Base-by-base conservation (phyloP, 2,113 vertebrate genomes). In the Perccottus glenii region DNA sequence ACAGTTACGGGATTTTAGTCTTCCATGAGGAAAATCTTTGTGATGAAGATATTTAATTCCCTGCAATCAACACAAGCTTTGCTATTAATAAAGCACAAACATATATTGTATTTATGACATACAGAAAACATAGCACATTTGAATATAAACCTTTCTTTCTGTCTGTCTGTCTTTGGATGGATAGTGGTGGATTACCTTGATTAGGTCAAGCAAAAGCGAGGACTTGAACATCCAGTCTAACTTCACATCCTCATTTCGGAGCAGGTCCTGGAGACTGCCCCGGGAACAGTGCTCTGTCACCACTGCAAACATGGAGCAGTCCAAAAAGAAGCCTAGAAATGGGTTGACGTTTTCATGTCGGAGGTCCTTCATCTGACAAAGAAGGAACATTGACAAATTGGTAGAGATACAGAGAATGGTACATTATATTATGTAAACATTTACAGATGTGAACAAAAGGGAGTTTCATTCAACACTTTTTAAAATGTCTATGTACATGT, bases 201-300 rank as follows among this genome's bases (percentile, higher is more conserved):
- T 96, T 61, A 98, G 91, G 87, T 99, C 95, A 67, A 96, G 84
- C 50, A 99, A 2, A 6, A 99, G 93, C 0, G 95, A 98, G 5
- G 95, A 98, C 71, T 97, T 99, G 87, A 98, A 98, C 94, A 97
- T 95, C 95, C 95, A 97, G 83, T 98, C 95, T 50, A 97, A 83
- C 80, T 98, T 98, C 53, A 97, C 92, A 8, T 97, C 94, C 11
- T 94, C 91, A 0, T 96, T 96, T 64, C 80, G 93, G 59, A 99
- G 88, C 74, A 98, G 92, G 86, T 98, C 96, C 71, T 97, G 94
- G 66, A 97, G 90, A 68, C 96, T 98, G 59, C 95, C 95, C 36
- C 94, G 82, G 3, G 95, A 96, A 82, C 96, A 96, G 85, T 97
- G 95, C 81, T 98, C 95, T 0, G 92, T 96, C 82, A 96, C 95